These are phyloP conservation scores for Brachylomia viminalis DNA, from an alignment of 2,888 invertebrate genomes.

Conservation along the genomic window DNA sequence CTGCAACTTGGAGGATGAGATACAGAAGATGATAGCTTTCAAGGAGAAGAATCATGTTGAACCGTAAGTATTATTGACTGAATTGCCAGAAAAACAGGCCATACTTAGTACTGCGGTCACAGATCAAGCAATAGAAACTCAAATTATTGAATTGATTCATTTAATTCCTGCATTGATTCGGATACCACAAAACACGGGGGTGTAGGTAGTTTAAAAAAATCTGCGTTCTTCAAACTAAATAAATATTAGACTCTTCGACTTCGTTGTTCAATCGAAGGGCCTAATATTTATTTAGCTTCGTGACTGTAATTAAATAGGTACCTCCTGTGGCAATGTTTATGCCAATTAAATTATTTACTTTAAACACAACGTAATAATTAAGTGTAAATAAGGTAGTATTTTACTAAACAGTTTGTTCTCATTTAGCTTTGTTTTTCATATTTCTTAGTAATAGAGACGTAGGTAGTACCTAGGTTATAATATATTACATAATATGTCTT, in stretches of 20 bases:
- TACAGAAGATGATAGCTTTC: slow-evolving; percentile 91
- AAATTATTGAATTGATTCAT: too few relatives aligned
- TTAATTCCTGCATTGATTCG: too few relatives aligned
- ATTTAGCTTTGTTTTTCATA: slow-evolving; percentile 30
- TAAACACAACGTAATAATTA: not conserved
- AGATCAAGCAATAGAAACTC: too few relatives aligned
- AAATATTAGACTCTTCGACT: too few relatives aligned
- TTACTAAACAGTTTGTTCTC: slow-evolving; percentile 5
- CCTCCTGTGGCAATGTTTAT: not conserved
- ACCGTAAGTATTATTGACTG: slow-evolving; percentile 76
- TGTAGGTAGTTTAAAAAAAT: too few relatives aligned
- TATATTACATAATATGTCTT: slow-evolving; percentile 18
- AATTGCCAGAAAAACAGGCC: not conserved
- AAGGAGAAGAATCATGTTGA: slow-evolving; percentile 92
- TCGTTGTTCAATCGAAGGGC: too few relatives aligned
- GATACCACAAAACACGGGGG: not conserved
- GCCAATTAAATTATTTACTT: not conserved
- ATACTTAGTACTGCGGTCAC: not conserved
- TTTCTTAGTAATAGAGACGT: not conserved
- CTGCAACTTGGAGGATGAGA: slow-evolving; percentile 91
- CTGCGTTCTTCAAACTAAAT: too few relatives aligned
- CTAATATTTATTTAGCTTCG: not conserved
- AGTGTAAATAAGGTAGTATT: not conserved
- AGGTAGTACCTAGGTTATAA: not conserved
- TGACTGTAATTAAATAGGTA: not conserved